A percentile compares a stretch with the other conserved stretches of the same genome.
These are phyloP conservation scores for Chaunax sp. DNA, from an alignment of 2,797 vertebrate species.

Conservation along the genomic window DNA sequence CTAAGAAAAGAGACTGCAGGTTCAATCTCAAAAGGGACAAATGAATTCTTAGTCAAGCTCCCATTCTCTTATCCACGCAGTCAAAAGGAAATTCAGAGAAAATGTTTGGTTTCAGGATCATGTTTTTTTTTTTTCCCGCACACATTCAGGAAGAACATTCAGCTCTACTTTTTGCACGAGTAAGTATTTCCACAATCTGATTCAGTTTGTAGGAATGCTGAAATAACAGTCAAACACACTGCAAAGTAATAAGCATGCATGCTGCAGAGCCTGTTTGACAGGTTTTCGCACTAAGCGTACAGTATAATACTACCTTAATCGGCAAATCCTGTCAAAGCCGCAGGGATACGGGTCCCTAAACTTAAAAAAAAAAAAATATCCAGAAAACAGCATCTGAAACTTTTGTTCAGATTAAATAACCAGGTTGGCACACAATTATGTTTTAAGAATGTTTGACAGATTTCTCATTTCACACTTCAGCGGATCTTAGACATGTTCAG, in stretches of 20 bases:
- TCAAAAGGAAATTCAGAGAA: slow-evolving; percentile 6
- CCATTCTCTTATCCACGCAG: neutral
- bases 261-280: slow-evolving; percentile 25
- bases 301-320: slow-evolving; percentile 32
- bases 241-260: slow-evolving; percentile 8
- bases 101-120: slow-evolving; percentile 12
- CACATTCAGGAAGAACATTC: neutral
- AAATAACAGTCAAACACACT: slow-evolving; percentile 12
- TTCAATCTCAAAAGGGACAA: slow-evolving; percentile 43
- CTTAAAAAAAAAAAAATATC: slow-evolving; percentile 22
- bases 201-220: neutral
- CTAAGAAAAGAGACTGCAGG: slow-evolving; percentile 25
- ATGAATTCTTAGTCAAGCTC: slow-evolving; percentile 24
- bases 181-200: neutral
- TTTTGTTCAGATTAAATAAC: slow-evolving; percentile 39
- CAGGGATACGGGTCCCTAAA: neutral
- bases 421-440: slow-evolving; percentile 32
- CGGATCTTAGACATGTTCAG: slow-evolving; percentile 30
- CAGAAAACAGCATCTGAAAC: slow-evolving; percentile 34
- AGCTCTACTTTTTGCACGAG: neutral
- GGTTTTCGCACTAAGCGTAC: slow-evolving; percentile 18
- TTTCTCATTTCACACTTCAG: slow-evolving; percentile 59
- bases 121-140: neutral
- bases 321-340: slow-evolving; percentile 34
- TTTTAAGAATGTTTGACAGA: slow-evolving; percentile 40